Evolutionary conservation across 1,140 invertebrate species (phyloP).

Genomic region (Musca domestica): DNA sequence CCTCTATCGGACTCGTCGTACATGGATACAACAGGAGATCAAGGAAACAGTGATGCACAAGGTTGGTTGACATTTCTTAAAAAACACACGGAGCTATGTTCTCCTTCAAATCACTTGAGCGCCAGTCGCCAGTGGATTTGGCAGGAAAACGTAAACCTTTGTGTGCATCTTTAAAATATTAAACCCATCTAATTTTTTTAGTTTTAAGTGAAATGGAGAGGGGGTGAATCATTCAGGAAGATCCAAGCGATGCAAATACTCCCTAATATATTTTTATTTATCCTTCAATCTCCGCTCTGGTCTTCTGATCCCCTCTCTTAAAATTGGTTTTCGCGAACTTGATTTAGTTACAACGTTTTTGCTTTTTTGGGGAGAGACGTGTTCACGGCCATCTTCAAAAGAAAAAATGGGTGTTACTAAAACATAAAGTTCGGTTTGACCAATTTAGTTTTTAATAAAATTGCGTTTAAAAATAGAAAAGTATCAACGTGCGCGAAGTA

Average conservation of each 20-base stretch:
- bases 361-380: neutral
- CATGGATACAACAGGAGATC: slow-evolving; percentile 40
- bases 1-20: slow-evolving; percentile 28
- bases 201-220: neutral
- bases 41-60: slow-evolving; percentile 52
- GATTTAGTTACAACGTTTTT: too few species aligned
- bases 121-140: slow-evolving; percentile 14
- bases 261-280: neutral
- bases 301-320: neutral
- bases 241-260: neutral
- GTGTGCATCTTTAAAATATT: neutral
- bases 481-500: neutral
- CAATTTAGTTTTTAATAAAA: neutral
- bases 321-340: too few species aligned
- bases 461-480: slow-evolving; percentile 1
- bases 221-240: neutral
- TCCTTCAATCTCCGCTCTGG: neutral
- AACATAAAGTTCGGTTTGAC: neutral
- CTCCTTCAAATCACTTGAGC: neutral
- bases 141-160: neutral
- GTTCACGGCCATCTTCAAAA: neutral
- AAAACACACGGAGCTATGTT: neutral
- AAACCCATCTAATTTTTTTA: too few species aligned
- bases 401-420: neutral
- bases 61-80: slow-evolving; percentile 44